Percentiles rank a stretch among this genome's conserved stretches.
phyloP scores from a whole-genome alignment of 2,113 vertebrate species.

The Amphiprion percula region DNA sequence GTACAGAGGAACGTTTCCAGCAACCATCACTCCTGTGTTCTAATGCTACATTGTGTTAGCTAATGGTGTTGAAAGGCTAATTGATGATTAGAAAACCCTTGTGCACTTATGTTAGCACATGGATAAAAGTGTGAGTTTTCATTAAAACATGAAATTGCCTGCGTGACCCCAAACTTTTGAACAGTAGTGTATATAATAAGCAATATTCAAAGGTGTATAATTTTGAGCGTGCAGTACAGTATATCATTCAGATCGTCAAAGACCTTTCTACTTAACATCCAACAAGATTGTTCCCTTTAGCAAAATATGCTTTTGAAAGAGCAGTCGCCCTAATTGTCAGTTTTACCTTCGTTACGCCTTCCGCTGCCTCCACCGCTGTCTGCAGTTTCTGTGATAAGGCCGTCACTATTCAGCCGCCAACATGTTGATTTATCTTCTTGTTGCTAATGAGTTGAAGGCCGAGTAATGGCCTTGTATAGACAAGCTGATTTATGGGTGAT shows the following conservation, averaged over 20 bases:
- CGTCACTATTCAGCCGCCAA: conserved; percentile 40
- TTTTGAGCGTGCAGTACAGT: neutral
- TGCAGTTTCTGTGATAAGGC: conserved; percentile 36
- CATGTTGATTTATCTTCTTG: conserved; percentile 52
- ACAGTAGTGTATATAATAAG: too few species aligned
- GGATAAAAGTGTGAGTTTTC: too few species aligned
- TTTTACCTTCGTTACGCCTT: conserved; percentile 4
- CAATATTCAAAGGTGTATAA: neutral
- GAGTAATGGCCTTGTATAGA: conserved; percentile 63
- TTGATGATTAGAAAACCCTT: too few species aligned
- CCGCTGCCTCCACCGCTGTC: conserved; percentile 15
- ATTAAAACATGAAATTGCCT: too few species aligned
- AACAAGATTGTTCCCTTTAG: neutral
- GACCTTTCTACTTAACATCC: neutral
- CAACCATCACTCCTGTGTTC: too few species aligned
- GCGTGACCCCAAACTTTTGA: too few species aligned
- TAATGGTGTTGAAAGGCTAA: too few species aligned
- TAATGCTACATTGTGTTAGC: too few species aligned
- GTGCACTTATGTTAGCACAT: too few species aligned
- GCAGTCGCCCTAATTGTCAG: neutral
- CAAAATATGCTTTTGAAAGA: too few species aligned
- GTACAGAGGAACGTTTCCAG: too few species aligned
- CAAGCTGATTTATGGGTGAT: conserved; percentile 66
- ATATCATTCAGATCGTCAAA: neutral
- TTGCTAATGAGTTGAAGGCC: conserved; percentile 66